Percentiles rank a stretch among this genome's conserved stretches.
These are phyloP conservation scores for Enteromius afrohamiltoni DNA, from an alignment of 2,797 vertebrate species.

Conservation along the genomic window DNA sequence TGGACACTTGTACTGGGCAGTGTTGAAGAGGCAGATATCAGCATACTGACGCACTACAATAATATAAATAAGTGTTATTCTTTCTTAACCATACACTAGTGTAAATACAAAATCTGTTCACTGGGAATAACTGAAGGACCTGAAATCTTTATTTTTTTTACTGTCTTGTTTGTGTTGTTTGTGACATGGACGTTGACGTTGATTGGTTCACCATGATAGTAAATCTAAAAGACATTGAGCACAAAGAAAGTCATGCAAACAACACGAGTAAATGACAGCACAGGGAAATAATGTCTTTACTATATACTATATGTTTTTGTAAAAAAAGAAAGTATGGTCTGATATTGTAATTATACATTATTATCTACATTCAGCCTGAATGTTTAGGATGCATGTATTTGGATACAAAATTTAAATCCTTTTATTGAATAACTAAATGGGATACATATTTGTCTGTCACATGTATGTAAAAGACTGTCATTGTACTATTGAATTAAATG, in stretches of 20 bases:
- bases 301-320: not conserved
- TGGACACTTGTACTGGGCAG: constrained; percentile 95
- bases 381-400: not conserved
- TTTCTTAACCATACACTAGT: constrained; percentile 3
- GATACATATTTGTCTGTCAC: not conserved
- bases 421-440: not conserved
- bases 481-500: not conserved
- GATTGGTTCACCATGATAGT: constrained; percentile 97
- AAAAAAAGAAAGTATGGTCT: no score
- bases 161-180: constrained; percentile 97
- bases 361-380: not conserved
- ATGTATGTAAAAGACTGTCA: not conserved
- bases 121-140: constrained; percentile 71
- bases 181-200: constrained; percentile 95
- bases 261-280: not conserved
- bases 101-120: constrained; percentile 13
- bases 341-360: not conserved
- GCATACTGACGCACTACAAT: constrained; percentile 91
- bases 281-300: not conserved
- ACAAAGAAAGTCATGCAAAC: constrained; percentile 10
- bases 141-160: constrained; percentile 97
- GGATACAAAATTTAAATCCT: not conserved
- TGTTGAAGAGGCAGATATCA: constrained; percentile 97
- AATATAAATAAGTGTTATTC: not conserved
- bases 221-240: constrained; percentile 79